Evolutionary conservation across 2,888 invertebrate species (phyloP).

Genomic region (Synergus itoensis): DNA sequence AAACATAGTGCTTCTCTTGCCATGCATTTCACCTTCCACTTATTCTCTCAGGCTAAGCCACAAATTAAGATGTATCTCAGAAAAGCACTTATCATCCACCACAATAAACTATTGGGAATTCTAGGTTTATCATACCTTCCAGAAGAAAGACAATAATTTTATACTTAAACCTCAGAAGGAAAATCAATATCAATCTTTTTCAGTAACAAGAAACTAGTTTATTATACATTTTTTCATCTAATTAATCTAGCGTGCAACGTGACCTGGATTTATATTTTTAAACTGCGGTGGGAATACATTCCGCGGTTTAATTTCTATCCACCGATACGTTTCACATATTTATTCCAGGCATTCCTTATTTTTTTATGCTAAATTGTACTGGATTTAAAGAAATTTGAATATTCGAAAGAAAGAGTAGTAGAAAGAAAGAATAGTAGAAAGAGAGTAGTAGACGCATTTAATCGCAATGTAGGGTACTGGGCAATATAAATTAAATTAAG

Average conservation of each 20-base stretch:
- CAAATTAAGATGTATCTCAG: slow-evolving; percentile 34
- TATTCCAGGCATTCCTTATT: neutral
- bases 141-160: slow-evolving; percentile 8
- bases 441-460: neutral
- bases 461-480: slow-evolving; percentile 1
- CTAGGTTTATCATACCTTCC: neutral
- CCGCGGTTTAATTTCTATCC: slow-evolving; percentile 12
- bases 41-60: neutral
- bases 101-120: neutral
- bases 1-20: slow-evolving; percentile 15
- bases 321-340: neutral
- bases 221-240: slow-evolving; percentile 26
- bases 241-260: slow-evolving; percentile 16
- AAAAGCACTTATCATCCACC: neutral
- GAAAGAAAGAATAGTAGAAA: neutral
- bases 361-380: neutral
- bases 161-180: neutral
- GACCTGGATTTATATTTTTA: slow-evolving; percentile 28
- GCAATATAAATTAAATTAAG: neutral
- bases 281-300: slow-evolving; percentile 21
- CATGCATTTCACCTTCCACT: neutral
- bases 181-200: neutral
- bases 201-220: slow-evolving; percentile 27
- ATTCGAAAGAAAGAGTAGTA: neutral
- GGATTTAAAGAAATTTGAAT: neutral